Percentiles rank a stretch among this genome's conserved stretches.
Conservation (phyloP, 2,113 vertebrate genomes). For the Etia nguti region DNA sequence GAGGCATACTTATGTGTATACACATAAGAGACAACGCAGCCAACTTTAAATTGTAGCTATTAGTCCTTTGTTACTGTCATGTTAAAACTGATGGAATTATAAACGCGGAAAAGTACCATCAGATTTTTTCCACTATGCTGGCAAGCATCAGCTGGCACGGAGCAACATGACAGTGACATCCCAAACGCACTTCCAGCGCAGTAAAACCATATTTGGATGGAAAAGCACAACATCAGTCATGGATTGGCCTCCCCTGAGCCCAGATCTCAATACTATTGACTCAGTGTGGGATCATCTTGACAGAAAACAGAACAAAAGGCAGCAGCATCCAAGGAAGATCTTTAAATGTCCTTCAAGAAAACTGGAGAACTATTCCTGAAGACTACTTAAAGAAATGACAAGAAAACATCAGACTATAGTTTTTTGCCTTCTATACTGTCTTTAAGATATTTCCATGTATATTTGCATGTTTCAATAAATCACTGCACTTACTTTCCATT, state of each 20-base stretch:
- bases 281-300: neutral
- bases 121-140: neutral
- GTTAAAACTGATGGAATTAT: neutral
- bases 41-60: neutral
- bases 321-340: neutral
- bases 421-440: neutral
- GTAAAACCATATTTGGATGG: neutral
- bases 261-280: neutral
- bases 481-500: neutral
- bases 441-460: neutral
- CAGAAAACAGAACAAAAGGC: neutral
- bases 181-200: neutral
- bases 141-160: neutral
- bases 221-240: neutral
- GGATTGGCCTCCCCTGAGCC: neutral
- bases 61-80: neutral
- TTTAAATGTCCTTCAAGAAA: neutral
- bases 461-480: neutral
- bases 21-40: neutral
- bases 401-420: neutral
- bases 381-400: neutral
- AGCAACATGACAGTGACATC: neutral
- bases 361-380: neutral
- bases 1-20: neutral
- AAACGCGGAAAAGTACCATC: neutral